Conservation (phyloP, 2,797 vertebrate species). For the Lophius americanus region DNA sequence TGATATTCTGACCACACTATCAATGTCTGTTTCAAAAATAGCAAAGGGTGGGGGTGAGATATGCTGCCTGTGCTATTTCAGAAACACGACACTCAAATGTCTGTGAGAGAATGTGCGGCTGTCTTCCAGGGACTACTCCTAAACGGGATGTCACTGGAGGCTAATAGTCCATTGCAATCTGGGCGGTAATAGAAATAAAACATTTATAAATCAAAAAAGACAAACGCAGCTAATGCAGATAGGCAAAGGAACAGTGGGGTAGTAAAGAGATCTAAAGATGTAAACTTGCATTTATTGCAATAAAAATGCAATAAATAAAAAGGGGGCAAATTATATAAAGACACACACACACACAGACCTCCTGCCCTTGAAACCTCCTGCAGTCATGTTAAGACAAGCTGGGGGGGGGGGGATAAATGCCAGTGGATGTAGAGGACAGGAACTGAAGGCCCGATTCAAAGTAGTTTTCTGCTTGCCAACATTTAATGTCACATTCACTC, state of each 20-base stretch:
- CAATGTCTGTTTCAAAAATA: conserved; percentile 68
- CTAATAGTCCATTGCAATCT: conserved; percentile 62
- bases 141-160: conserved; percentile 55
- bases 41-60: conserved; percentile 44
- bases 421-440: conserved; percentile 63
- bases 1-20: conserved; percentile 67
- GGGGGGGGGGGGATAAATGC: conserved; percentile 58
- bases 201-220: not conserved
- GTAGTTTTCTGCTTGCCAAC: conserved; percentile 39
- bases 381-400: conserved; percentile 53
- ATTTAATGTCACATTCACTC: conserved; percentile 34
- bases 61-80: conserved; percentile 59
- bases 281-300: conserved; percentile 17
- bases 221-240: conserved; percentile 20
- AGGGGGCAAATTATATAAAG: conserved; percentile 9
- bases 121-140: conserved; percentile 57
- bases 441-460: conserved; percentile 62
- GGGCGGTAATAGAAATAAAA: conserved; percentile 36
- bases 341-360: conserved; percentile 31
- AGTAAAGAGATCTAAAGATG: conserved; percentile 32
- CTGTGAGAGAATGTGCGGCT: conserved; percentile 63
- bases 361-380: conserved; percentile 42
- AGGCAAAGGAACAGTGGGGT: conserved; percentile 12
- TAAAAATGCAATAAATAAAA: conserved; percentile 19
- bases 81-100: conserved; percentile 58